Evolutionary conservation across 2,888 invertebrate species (phyloP), one percentile per base, ranked within the genome.

Genomic region (Xestia ashworthii): DNA sequence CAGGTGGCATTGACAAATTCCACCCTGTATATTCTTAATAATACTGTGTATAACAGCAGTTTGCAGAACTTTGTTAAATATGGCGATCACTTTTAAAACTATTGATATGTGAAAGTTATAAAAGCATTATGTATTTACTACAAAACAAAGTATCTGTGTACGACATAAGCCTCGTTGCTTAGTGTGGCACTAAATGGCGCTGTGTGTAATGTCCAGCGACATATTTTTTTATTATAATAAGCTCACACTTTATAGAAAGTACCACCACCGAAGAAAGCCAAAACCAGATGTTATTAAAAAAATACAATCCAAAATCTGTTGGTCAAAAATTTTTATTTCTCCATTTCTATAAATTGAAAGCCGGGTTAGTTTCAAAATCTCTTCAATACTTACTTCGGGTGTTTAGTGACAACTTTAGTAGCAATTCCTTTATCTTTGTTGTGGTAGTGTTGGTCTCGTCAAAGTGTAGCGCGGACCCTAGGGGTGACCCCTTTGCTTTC

Each of bases 311-410:
- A 62, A 53, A 50, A 41, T 50, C 1, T 78, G 38, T 74, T 74
- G 65, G 6, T 50, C 19, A 77, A 83, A n/a, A 48, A 25, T 25
- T 60, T 81, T 85, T 85, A 82, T 85, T 85, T 62, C 1, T 80
- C 25, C 22, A 68, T 64, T 72, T 73, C 22, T 81, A 11, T 68
- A 64, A 62, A 60, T 58, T 53, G 4, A 14, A 44, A 74, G 22
- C 38, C 8, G 14, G 72, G 62, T 85, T 82, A 75, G 60, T 78
- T 38, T 67, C 38, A 71, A 68, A 62, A 71, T 60, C 67, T 71
- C 73, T 71, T 74, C 79, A 72, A 84, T 93, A 98, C 98, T 98
- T 97, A 98, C 98, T 98, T 97, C 98, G 96, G 69, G 98, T 97
- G 62, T 96, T 97, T 88, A 97, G 94, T 22, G 98, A 97, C 72